A percentile compares a stretch with the other conserved stretches of the same genome.
Evolutionary conservation across 2,888 invertebrate genomes (phyloP).

Genomic region (Cacoxenus indagator): DNA sequence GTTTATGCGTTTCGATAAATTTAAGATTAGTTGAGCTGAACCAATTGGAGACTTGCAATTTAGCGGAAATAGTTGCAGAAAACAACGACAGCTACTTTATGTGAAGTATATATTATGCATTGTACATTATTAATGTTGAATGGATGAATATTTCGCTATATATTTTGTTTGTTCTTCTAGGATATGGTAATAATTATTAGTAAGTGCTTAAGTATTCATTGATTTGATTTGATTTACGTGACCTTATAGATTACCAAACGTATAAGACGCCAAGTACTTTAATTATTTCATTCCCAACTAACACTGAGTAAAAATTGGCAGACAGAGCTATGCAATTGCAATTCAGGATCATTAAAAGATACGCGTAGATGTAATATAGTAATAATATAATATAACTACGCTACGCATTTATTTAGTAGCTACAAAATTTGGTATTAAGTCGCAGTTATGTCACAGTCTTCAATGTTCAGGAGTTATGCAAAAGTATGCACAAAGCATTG

Average conservation of each 20-base stretch:
- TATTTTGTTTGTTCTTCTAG: neutral
- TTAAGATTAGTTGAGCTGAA: neutral
- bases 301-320: no score
- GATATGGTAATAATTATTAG: neutral
- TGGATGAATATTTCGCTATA: neutral
- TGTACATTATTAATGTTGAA: neutral
- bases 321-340: no score
- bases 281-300: no score
- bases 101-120: neutral
- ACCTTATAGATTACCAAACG: neutral
- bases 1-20: neutral
- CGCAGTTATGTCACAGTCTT: constrained; percentile 27
- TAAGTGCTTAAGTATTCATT: constrained; percentile 4
- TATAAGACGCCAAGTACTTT: no score
- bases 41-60: neutral
- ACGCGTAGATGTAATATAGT: no score
- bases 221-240: constrained; percentile 7
- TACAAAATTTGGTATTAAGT: constrained; percentile 15
- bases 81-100: neutral
- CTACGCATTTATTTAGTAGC: neutral
- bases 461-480: no score
- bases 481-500: no score
- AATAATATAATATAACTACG: no score
- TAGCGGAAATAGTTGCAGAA: neutral
- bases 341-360: no score